Conservation (phyloP, 2,113 vertebrate species). For the Todiramphus chloris region DNA sequence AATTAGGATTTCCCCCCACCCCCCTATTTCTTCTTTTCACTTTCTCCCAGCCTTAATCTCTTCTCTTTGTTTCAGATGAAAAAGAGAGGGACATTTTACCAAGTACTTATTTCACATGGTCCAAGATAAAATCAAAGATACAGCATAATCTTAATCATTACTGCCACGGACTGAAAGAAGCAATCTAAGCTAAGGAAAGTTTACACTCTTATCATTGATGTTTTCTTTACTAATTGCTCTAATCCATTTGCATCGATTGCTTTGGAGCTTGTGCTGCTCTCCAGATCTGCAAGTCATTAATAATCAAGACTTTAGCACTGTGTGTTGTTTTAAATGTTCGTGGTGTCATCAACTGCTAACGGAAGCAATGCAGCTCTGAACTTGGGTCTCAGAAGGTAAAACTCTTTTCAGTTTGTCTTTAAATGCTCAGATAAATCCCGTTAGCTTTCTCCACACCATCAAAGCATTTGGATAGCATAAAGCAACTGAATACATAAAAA, state of each 20-base stretch:
- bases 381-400: slow-evolving; percentile 59
- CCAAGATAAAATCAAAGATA: background rate
- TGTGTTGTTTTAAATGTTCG: background rate
- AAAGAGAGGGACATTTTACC: background rate
- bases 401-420: slow-evolving; percentile 54
- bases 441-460: slow-evolving; percentile 45
- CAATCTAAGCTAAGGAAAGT: background rate
- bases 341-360: background rate
- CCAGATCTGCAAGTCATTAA: background rate
- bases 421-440: slow-evolving; percentile 63
- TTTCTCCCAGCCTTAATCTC: background rate
- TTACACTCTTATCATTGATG: background rate
- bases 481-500: slow-evolving; percentile 70
- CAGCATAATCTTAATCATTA: background rate
- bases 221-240: background rate
- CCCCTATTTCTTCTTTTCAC: background rate
- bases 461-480: slow-evolving; percentile 71
- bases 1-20: background rate
- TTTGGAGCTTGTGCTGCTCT: background rate
- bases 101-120: background rate
- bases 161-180: background rate
- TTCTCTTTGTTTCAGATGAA: background rate
- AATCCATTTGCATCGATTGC: background rate
- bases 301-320: background rate
- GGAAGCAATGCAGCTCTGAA: slow-evolving; percentile 7